Percentiles rank a stretch among this genome's conserved stretches.
phyloP scores from a whole-genome alignment of 2,797 vertebrate species.

The Zalophus californianus region DNA sequence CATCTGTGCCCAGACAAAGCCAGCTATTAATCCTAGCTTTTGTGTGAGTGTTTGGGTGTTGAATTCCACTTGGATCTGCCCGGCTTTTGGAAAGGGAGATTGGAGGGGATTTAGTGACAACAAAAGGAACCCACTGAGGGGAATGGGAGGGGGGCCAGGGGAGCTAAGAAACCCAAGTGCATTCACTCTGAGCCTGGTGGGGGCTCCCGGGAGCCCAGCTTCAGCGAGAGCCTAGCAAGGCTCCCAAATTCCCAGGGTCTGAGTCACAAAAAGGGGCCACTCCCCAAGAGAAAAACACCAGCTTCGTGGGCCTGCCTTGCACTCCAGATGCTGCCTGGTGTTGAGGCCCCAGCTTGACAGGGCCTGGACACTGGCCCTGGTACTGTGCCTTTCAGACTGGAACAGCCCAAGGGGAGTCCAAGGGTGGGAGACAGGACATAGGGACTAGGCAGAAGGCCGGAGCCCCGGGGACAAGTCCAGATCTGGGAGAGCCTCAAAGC shows the following conservation, averaged over 20 bases:
- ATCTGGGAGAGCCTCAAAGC: not conserved
- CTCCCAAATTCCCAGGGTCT: slow-evolving; percentile 69
- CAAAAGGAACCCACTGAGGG: slow-evolving; percentile 79
- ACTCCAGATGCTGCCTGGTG: not conserved
- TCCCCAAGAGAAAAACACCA: slow-evolving; percentile 50
- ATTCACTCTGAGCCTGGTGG: slow-evolving; percentile 1
- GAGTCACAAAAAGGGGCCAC: slow-evolving; percentile 63
- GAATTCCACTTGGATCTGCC: slow-evolving; percentile 75
- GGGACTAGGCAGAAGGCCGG: not conserved
- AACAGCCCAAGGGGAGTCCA: not conserved
- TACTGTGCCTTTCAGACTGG: not conserved
- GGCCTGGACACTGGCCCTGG: not conserved
- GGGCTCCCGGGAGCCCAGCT: slow-evolving; percentile 45
- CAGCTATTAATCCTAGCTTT: slow-evolving; percentile 64
- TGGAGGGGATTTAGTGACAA: slow-evolving; percentile 83
- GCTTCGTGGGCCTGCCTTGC: not conserved
- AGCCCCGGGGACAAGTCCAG: not conserved
- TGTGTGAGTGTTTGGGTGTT: slow-evolving; percentile 78
- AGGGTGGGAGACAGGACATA: not conserved
- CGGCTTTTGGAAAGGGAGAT: slow-evolving; percentile 68
- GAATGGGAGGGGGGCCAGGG: not conserved
- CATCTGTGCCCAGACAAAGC: slow-evolving; percentile 74
- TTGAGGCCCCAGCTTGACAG: not conserved
- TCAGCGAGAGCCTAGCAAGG: slow-evolving; percentile 26
- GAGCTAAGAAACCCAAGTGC: slow-evolving; percentile 67